A percentile compares a stretch with the other conserved stretches of the same genome.
Conservation (phyloP, 2,888 invertebrate genomes). For the Cryptocephalus moraei region DNA sequence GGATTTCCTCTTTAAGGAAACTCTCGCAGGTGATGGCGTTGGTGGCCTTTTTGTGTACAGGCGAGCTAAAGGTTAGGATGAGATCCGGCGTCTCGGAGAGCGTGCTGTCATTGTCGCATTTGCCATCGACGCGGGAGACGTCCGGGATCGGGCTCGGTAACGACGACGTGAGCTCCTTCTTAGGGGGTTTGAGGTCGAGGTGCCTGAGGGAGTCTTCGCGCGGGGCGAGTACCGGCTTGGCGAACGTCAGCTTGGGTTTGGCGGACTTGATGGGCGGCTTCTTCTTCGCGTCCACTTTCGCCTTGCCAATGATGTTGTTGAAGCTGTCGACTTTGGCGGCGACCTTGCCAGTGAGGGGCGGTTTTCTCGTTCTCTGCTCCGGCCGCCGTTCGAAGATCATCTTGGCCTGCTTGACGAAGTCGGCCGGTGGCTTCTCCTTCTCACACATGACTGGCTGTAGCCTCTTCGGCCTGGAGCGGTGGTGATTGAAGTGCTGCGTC, state of each 20-base stretch:
- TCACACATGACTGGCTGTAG: conserved; percentile 57
- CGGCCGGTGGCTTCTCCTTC: conserved; percentile 76
- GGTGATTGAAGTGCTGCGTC: conserved; percentile 12
- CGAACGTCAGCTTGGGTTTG: conserved; percentile 35
- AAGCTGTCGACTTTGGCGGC: conserved; percentile 55
- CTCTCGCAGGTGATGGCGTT: conserved; percentile 13
- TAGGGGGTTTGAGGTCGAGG: conserved; percentile 13
- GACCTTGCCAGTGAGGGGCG: conserved; percentile 48
- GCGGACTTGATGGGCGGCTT: conserved; percentile 38
- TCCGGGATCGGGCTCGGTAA: conserved; percentile 34
- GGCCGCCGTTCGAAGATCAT: conserved; percentile 71
- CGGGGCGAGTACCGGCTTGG: conserved; percentile 15
- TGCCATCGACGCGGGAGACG: conserved; percentile 26
- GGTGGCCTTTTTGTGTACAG: conserved; percentile 14
- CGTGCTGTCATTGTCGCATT: conserved; percentile 16
- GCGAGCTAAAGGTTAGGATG: conserved; percentile 35
- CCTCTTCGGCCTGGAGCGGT: conserved; percentile 44
- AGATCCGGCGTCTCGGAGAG: conserved; percentile 41
- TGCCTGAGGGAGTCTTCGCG: background rate
- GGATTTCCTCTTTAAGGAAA: conserved; percentile 20
- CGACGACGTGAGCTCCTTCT: conserved; percentile 10
- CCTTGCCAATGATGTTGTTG: conserved; percentile 51
- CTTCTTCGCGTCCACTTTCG: conserved; percentile 34
- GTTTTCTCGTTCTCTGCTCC: conserved; percentile 42
- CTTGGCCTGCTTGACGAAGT: conserved; percentile 78